phyloP scores from a whole-genome alignment of 2,888 invertebrate species.

The Spodoptera exigua region DNA sequence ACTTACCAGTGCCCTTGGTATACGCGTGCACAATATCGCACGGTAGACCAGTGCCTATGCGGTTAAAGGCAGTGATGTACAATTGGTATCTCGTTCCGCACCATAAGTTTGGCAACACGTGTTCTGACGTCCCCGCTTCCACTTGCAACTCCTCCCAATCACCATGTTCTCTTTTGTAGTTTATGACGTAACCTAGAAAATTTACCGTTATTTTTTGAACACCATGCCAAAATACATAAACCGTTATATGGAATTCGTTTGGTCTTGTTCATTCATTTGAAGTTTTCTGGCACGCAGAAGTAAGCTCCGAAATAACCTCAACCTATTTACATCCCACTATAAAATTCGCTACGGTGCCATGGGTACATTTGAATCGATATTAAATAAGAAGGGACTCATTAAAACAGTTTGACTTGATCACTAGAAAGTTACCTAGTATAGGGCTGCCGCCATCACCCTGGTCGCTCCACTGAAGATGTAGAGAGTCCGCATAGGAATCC shows the following conservation, averaged over 20 bases:
- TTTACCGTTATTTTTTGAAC: not conserved
- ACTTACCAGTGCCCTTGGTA: constrained; percentile 93
- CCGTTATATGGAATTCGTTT: not conserved
- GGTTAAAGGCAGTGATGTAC: constrained; percentile 96
- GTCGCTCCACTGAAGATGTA: constrained; percentile 94
- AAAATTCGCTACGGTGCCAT: not conserved
- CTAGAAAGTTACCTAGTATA: constrained; percentile 86
- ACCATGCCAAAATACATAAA: not conserved
- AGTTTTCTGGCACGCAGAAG: not conserved
- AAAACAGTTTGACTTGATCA: not conserved
- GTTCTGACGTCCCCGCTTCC: constrained; percentile 94
- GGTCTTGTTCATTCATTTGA: not conserved
- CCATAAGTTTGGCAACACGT: constrained; percentile 94
- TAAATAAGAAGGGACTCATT: not conserved
- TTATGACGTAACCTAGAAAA: constrained; percentile 93
- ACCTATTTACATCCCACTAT: not conserved
- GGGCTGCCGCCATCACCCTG: constrained; percentile 95
- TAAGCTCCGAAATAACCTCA: not conserved
- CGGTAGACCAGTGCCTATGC: constrained; percentile 96
- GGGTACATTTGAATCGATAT: not conserved
- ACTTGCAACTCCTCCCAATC: constrained; percentile 97
- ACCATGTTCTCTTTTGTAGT: constrained; percentile 96
- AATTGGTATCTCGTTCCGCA: constrained; percentile 96
- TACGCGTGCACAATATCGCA: constrained; percentile 96
- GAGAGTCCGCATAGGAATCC: constrained; percentile 94